A percentile compares a stretch with the other conserved stretches of the same genome.
These are phyloP conservation scores for Protobothrops flavoviridis DNA, from an alignment of 2,113 vertebrate species.

Conservation along the genomic window DNA sequence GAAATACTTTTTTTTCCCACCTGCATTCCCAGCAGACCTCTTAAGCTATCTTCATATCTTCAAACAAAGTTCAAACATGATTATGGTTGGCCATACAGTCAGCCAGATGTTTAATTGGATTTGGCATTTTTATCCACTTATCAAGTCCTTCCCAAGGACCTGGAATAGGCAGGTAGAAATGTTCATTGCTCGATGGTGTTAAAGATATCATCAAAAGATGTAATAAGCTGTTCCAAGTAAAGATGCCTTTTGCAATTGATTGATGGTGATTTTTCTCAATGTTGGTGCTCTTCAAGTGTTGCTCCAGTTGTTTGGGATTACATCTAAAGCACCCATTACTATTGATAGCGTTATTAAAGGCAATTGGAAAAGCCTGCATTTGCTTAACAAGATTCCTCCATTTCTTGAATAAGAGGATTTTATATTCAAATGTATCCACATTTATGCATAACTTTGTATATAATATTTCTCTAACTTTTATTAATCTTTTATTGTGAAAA, in stretches of 20 bases:
- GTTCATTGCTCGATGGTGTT: neutral
- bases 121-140: neutral
- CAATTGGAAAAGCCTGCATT: neutral
- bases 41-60: constrained; percentile 34
- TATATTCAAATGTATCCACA: neutral
- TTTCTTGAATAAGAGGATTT: neutral
- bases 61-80: neutral
- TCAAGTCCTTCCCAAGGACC: neutral
- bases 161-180: neutral
- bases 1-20: neutral
- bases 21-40: constrained; percentile 7
- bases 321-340: neutral
- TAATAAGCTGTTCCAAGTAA: neutral
- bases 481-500: neutral
- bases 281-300: neutral
- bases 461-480: neutral
- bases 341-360: neutral
- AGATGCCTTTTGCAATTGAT: neutral
- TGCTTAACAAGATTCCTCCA: neutral
- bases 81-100: neutral
- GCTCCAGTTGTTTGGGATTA: neutral
- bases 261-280: neutral
- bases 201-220: neutral
- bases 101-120: neutral
- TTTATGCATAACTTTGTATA: neutral